These are phyloP conservation scores for Vireo griseus DNA, from an alignment of 2,797 vertebrate genomes.

Conservation along the genomic window DNA sequence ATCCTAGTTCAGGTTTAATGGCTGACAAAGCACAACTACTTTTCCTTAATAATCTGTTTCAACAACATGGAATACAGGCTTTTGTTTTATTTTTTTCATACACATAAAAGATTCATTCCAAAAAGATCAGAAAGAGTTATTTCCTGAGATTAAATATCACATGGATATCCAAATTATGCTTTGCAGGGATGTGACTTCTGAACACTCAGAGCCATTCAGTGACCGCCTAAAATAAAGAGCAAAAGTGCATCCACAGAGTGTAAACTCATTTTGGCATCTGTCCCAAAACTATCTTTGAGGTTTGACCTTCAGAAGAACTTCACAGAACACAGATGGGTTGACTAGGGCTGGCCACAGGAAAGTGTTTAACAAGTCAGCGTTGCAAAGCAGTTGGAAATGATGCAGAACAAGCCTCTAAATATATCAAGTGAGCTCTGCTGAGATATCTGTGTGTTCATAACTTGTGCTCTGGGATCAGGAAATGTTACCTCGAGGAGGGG, in stretches of 20 bases:
- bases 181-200: not conserved
- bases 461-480: not conserved
- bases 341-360: not conserved
- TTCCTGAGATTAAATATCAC: not conserved
- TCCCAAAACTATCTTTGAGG: not conserved
- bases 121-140: not conserved
- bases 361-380: not conserved
- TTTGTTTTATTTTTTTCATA: not conserved
- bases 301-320: constrained; percentile 10
- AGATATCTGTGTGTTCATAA: not conserved
- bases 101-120: not conserved
- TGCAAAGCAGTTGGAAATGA: not conserved
- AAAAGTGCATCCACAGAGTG: not conserved
- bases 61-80: not conserved
- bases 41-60: not conserved
- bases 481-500: not conserved
- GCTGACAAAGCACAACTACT: not conserved
- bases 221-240: not conserved
- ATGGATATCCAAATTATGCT: not conserved
- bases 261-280: not conserved
- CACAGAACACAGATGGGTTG: not conserved
- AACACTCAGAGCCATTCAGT: not conserved
- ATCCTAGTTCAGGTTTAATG: not conserved
- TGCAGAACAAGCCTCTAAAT: not conserved
- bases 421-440: not conserved